Evolutionary conservation across 2,113 vertebrate species (phyloP), one percentile per base, ranked within the genome.

Genomic region (Brachypteracias leptosomus): DNA sequence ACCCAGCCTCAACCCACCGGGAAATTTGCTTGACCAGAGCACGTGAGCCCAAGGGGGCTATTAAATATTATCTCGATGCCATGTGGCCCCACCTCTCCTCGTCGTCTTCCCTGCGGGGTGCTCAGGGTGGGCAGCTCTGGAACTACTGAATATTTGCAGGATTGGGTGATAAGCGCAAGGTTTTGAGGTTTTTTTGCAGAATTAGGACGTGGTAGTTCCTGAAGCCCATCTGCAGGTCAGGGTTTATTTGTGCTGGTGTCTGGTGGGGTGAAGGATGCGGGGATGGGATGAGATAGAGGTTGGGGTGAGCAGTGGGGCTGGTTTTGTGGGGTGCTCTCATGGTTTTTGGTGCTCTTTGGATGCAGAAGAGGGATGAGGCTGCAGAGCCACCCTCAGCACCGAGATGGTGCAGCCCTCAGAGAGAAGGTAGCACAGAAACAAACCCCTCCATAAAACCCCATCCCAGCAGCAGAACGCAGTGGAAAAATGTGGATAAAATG

Each of bases 1-100:
- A 25, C 40, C 57, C 67, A 85, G 18, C 62, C 71, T 74, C 77
- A 71, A 13, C 38, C 85, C 52, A 19, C 40, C 1, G 0, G 58
- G 75, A 78, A 62, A 70, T 66, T 54, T 82, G 71, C 88, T 91
- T 95, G 81, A 61, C 58, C 44, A 26, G 91, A 88, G 81, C 89
- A 88, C 70, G 3, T 72, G 9, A 83, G 84, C 88, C 95, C 61
- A 0, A 11, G 0, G 1, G 72, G 94, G 71, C 82, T 78, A 95
- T 97, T 97, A 94, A 96, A 97, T 55, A 46, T 90, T 85, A 55
- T 16, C 89, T 93, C 10, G 17, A 88, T 90, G 93, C 88, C 72
- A 44, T 0, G 2, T 3, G 33, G 55, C 95, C 33, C 57, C 16
- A 6, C 74, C 83, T 95, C 4, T 4, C 54, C 77, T 87, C 28